These are phyloP conservation scores for Lepidochitona cinerea DNA, from an alignment of 2,888 invertebrate species.

Conservation along the genomic window DNA sequence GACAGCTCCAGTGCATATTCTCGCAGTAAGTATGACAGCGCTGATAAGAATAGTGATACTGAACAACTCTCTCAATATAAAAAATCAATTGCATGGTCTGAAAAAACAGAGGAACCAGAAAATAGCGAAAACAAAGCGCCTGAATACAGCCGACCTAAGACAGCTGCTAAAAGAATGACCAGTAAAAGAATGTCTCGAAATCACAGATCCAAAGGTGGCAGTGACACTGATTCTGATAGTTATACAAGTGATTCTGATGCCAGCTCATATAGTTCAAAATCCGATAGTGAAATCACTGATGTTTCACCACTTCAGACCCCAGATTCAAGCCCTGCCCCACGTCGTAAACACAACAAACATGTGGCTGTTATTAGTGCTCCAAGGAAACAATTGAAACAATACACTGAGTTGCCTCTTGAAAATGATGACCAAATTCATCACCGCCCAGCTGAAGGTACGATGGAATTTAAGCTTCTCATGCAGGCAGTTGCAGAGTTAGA, in stretches of 20 bases:
- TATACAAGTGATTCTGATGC: slow-evolving; percentile 7
- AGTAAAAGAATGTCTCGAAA: not conserved
- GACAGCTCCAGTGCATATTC: slow-evolving; percentile 47
- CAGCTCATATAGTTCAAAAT: slow-evolving; percentile 28
- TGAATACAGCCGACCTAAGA: not conserved
- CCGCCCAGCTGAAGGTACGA: slow-evolving; percentile 34
- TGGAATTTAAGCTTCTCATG: slow-evolving; percentile 59
- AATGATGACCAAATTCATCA: slow-evolving; percentile 13
- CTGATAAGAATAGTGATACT: not conserved
- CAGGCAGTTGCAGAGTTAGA: slow-evolving; percentile 62
- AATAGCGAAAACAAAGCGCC: too few species aligned
- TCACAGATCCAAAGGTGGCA: not conserved
- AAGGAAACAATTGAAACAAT: not conserved
- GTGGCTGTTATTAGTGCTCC: not conserved
- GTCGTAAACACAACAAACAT: slow-evolving; percentile 4
- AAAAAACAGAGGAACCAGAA: not conserved
- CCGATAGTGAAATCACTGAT: slow-evolving; percentile 66
- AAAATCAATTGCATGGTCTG: not conserved
- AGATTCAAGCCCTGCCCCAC: slow-evolving; percentile 36
- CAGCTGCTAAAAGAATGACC: not conserved
- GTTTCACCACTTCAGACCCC: slow-evolving; percentile 60
- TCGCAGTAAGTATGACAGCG: slow-evolving; percentile 18
- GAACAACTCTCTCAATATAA: not conserved
- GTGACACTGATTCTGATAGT: not conserved
- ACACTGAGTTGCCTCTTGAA: not conserved